phyloP scores from a whole-genome alignment of 2,113 vertebrate species.

The Pan troglodytes region NHGRI_mPanTro3-v2.1_pri NC_072398.2:40172501-40173000 shows the following conservation, averaged over 20 bases:
- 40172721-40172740: not conserved
- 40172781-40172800: conserved; percentile 68
- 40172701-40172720: not conserved
- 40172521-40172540: too few relatives aligned
- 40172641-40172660: not conserved
- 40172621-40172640: not conserved
- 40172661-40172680: not conserved
- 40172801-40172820: conserved; percentile 73
- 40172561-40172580: too few relatives aligned
- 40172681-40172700: not conserved
- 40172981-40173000: conserved; percentile 41
- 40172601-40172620: not conserved
- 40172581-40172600: too few relatives aligned
- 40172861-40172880: conserved; percentile 39
- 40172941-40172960: conserved; percentile 40
- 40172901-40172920: not conserved
- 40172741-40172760: not conserved
- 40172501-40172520: too few relatives aligned
- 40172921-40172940: not conserved
- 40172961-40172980: not conserved
- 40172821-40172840: conserved; percentile 62
- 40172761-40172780: not conserved
- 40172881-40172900: not conserved
- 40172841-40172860: conserved; percentile 69
- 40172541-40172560: too few relatives aligned